phyloP scores from a whole-genome alignment of 2,888 invertebrate species.

The Ectropis crepuscularia region DNA sequence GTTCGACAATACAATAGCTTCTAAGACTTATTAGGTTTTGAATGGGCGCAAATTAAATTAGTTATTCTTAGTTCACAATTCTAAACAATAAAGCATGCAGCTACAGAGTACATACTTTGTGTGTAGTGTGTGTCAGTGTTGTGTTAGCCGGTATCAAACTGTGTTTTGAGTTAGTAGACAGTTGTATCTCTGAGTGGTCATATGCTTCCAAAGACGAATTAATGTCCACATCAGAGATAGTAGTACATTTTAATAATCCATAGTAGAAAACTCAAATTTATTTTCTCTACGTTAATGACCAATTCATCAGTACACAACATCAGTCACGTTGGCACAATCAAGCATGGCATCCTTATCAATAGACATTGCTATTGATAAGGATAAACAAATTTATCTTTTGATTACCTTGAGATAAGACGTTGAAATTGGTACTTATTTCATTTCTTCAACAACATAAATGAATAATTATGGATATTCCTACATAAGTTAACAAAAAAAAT shows the following conservation, averaged over 20 bases:
- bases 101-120: constrained; percentile 11
- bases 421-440: constrained; percentile 15
- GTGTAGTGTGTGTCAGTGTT: constrained; percentile 9
- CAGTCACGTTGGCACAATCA: constrained; percentile 25
- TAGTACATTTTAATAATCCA: neutral
- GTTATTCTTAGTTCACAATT: constrained; percentile 41
- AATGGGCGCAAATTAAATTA: constrained; percentile 56
- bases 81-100: constrained; percentile 40
- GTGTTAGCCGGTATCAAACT: constrained; percentile 17
- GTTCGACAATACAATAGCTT: constrained; percentile 68
- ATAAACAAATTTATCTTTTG: constrained; percentile 43
- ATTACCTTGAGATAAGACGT: constrained; percentile 47
- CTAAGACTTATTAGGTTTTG: constrained; percentile 59
- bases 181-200: constrained; percentile 2
- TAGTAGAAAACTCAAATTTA: constrained; percentile 1
- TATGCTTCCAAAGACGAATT: neutral
- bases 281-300: neutral
- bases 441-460: neutral
- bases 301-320: neutral
- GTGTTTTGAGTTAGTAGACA: constrained; percentile 9
- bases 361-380: constrained; percentile 39
- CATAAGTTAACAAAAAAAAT: too few species aligned
- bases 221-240: neutral
- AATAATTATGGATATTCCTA: too few species aligned
- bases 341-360: too few species aligned